phyloP scores from a whole-genome alignment of 2,888 invertebrate genomes.

The Philereme vetulata region DNA sequence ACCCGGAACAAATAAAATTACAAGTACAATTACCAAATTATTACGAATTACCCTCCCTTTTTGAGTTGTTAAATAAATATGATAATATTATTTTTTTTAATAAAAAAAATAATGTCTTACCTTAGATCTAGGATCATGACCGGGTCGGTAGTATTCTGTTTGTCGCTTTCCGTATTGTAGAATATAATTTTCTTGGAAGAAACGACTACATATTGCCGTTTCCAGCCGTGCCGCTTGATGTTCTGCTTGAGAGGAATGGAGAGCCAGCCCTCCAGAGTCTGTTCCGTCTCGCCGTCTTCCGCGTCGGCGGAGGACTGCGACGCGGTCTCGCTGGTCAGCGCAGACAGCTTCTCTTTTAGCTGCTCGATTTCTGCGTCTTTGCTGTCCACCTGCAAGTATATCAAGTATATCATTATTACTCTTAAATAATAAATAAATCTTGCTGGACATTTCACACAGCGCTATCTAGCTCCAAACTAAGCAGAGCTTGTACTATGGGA shows the following conservation, averaged over 20 bases:
- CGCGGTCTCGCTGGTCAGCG: conserved; percentile 93
- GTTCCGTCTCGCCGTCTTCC: conserved; percentile 90
- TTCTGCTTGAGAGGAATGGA: conserved; percentile 98
- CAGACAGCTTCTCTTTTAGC: conserved; percentile 92
- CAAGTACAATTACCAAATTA: too few species aligned
- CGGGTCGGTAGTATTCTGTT: conserved; percentile 96
- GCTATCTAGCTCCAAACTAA: too few species aligned
- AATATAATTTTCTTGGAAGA: conserved; percentile 98
- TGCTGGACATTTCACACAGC: too few species aligned
- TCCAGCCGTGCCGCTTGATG: conserved; percentile 97
- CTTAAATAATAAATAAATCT: too few species aligned
- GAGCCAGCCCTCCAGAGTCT: conserved; percentile 97
- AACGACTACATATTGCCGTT: conserved; percentile 98
- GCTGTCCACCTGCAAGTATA: conserved; percentile 91
- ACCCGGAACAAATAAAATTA: too few species aligned
- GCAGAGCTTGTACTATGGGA: too few species aligned
- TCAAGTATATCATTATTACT: conserved; percentile 2
- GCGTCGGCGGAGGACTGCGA: conserved; percentile 96
- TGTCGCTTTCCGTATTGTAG: conserved; percentile 97
- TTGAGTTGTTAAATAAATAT: background rate
- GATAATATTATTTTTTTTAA: too few species aligned
- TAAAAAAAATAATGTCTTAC: conserved; percentile 80
- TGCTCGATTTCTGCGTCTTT: conserved; percentile 98
- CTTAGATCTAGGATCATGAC: conserved; percentile 97
- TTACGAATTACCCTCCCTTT: too few species aligned